phyloP scores from a whole-genome alignment of 2,888 invertebrate genomes.

The Drosophila anomelani region DNA sequence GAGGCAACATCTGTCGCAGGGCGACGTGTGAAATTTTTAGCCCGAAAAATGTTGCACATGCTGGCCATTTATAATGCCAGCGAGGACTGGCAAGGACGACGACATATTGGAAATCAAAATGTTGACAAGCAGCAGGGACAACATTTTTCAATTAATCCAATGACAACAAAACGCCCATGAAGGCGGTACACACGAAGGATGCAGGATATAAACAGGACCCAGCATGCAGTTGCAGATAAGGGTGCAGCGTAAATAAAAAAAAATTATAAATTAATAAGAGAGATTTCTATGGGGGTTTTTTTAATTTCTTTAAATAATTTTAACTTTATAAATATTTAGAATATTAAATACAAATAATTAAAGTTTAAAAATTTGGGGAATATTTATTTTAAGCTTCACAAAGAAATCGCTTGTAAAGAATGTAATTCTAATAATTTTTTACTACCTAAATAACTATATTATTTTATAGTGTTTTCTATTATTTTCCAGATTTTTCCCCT shows the following conservation, averaged over 20 bases:
- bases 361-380: too few relatives aligned
- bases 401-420: too few relatives aligned
- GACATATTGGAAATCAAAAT: conserved; percentile 80
- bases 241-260: conserved; percentile 2
- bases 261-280: neutral
- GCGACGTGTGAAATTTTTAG: conserved; percentile 77
- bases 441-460: too few relatives aligned
- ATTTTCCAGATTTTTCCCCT: too few relatives aligned
- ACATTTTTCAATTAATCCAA: conserved; percentile 74
- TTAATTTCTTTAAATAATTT: neutral
- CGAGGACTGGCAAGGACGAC: conserved; percentile 19
- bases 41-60: conserved; percentile 49
- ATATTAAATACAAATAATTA: neutral
- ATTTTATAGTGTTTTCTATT: too few relatives aligned
- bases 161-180: conserved; percentile 34
- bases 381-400: too few relatives aligned
- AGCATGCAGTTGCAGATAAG: conserved; percentile 7
- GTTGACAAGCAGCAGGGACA: conserved; percentile 71
- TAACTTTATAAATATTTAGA: neutral
- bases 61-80: conserved; percentile 48
- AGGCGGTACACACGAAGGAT: neutral
- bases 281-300: neutral
- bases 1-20: conserved; percentile 65
- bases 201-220: neutral
- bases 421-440: too few relatives aligned